Evolutionary conservation across 2,797 vertebrate species (phyloP), one percentile per base, ranked within the genome.

Genomic region (Galago senegalensis): DNA sequence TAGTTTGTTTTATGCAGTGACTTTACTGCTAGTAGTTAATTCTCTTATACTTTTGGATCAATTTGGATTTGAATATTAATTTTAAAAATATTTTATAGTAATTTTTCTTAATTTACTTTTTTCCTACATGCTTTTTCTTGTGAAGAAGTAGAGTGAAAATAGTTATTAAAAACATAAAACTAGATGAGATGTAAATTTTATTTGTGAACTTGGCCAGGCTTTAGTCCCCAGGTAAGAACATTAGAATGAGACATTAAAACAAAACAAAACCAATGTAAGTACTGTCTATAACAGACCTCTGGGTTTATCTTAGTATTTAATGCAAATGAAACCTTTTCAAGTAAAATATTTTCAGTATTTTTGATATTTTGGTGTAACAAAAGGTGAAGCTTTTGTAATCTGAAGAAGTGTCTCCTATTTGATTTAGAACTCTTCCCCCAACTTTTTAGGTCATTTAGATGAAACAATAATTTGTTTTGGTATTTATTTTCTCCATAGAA

Each of bases 111-210:
- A 73, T 72, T 53, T 21, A 61, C 17, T 29, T 76, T 92, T 73
- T 82, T 20, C 18, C 18, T 58, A 7, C 6, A 18, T 82, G 43
- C 16, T 76, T 84, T 93, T 95, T 88, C 53, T 87, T 58, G 3
- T 93, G 31, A 80, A 82, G 31, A 79, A 53, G 65, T 84, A 37
- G 56, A 61, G 53, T 77, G 63, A 93, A 80, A 94, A 79, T 79
- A 63, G 23, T 37, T 8, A 40, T 76, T 81, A 61, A 43, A 89
- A 58, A 40, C 7, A 80, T 72, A 65, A 34, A 83, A 21, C 27
- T 37, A 53, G 27, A 69, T 3, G 3, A 5, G 3, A 40, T n/a
- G 31, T 72, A 4, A 49, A 49, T 56, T 75, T 63, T 40, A 20
- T 40, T 18, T 89, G 40, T 93, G 72, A 89, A 5, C 27, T 86